These are phyloP conservation scores for Eciton burchellii DNA, from an alignment of 1,140 invertebrate species.

Conservation along the genomic window DNA sequence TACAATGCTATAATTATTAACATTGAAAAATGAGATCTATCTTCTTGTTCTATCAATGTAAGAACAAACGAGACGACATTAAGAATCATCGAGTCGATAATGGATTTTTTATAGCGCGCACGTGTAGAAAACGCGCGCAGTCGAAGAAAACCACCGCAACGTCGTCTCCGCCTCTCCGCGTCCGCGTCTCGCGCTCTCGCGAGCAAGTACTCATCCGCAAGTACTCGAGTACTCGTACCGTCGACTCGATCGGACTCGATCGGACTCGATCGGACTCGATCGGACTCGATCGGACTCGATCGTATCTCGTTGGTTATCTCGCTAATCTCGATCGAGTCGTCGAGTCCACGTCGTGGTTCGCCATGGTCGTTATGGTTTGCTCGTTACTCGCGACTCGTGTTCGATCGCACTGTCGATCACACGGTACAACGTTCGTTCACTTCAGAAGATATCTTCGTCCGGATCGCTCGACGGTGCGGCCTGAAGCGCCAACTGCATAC, in stretches of 20 bases:
- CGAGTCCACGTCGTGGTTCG: no score
- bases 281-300: slow-evolving; percentile 73
- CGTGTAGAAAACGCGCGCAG: slow-evolving; percentile 41
- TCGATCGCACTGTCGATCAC: slow-evolving; percentile 49
- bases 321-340: slow-evolving; percentile 53
- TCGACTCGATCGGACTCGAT: no score
- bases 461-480: slow-evolving; percentile 84
- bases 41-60: slow-evolving; percentile 72
- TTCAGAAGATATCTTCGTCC: slow-evolving; percentile 76
- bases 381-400: slow-evolving; percentile 23
- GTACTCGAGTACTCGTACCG: no score
- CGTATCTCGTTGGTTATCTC: slow-evolving; percentile 55
- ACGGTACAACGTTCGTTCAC: slow-evolving; percentile 42
- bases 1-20: slow-evolving; percentile 78
- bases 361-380: slow-evolving; percentile 30
- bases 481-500: slow-evolving; percentile 89
- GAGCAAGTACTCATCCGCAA: slow-evolving; percentile 69
- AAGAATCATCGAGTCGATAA: slow-evolving; percentile 64
- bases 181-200: no score
- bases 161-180: slow-evolving; percentile 53
- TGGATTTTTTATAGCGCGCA: slow-evolving; percentile 45
- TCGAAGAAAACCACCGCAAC: no score
- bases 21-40: slow-evolving; percentile 80
- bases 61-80: slow-evolving; percentile 70
- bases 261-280: no score